Base-by-base conservation (phyloP, 2,797 vertebrate genomes). In the Antennarius maculatus region DNA sequence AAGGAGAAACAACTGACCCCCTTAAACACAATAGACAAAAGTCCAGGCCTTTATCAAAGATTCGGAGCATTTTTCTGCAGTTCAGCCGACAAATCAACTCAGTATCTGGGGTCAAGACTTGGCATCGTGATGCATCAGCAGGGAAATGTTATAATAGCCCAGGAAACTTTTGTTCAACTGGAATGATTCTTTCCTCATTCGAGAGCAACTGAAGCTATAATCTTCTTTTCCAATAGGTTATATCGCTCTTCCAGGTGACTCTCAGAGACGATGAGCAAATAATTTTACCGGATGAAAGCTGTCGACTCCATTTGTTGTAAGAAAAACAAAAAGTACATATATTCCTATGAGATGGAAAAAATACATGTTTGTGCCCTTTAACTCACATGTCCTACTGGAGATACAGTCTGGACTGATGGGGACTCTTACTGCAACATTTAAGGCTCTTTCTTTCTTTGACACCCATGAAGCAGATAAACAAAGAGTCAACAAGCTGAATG, bases 41-140 rank as follows among this genome's bases (percentile, higher is more conserved):
- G 41, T 53, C 71, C 11, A 14, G 17, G 42, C 42, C 18, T 4
- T 29, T 28, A 11, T 42, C 45, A 45, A 54, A 17, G 43, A 50
- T 15, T 17, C 15, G 43, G 66, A 63, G 46, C 47, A 52, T 31
- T 61, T 55, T 41, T 23, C n/a, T 71, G 48, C 39, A 51, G 52
- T 60, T 75, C 55, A 53, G 74, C 55, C 56, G 56, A 56, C 53
- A 31, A 37, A 28, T 48, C 45, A 47, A 53, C 61, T 47, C 42
- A 45, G 43, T 41, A 52, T 48, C 71, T 65, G 42, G 27, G 55
- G 51, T 69, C 69, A 49, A 60, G 54, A 66, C 52, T 48, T 23
- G 18, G 27, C 67, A 52, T 56, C 17, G 57, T 69, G 57, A 62
- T 28, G 39, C 69, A 62, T 74, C 64, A 64, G 76, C 46, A 61